Evolutionary conservation across 2,797 vertebrate genomes (phyloP), one percentile per base, ranked within the genome.

Genomic region (Todus mexicanus): DNA sequence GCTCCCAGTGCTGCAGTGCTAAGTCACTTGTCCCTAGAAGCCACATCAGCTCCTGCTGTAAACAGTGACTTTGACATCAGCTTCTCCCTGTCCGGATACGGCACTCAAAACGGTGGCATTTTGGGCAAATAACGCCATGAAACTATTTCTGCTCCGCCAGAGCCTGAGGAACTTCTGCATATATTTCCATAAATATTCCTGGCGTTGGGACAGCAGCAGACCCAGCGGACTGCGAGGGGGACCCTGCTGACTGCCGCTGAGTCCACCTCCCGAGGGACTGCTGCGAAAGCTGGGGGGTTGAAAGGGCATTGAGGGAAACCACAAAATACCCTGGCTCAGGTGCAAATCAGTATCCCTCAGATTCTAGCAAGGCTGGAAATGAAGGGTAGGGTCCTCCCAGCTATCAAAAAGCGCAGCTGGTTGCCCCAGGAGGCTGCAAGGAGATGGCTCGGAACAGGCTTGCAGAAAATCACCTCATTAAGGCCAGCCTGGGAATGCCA

Each of bases 121-220:
- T 65, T 74, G 91, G 93, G 91, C 87, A 94, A 93, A 94, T 84
- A 78, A 81, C 50, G 87, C 91, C 89, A 94, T 57, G 85, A 72
- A 87, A 93, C 87, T 64, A 53, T 96, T 92, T 87, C 85, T 92
- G 90, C 91, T 96, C 83, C 93, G 87, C 14, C 87, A 47, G 89
- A 96, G 95, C 94, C 94, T 7, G 72, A 89, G 93, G 91, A 95
- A 74, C 69, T 91, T 80, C 25, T 92, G 95, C 95, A 92, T 92
- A 33, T 2, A 95, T 94, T 95, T 94, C 94, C 90, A 93, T 96
- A 96, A 92, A 93, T 87, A 73, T 85, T 72, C 3, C 57, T 33
- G 79, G 82, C 12, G 3, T 83, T 84, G 53, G 91, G 31, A 12
- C 60, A 89, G 91, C 81, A 50, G 1, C 5, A 82, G 87, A 87